Conservation (phyloP, 2,888 invertebrate genomes). For the Aspidiotus destructor region DNA sequence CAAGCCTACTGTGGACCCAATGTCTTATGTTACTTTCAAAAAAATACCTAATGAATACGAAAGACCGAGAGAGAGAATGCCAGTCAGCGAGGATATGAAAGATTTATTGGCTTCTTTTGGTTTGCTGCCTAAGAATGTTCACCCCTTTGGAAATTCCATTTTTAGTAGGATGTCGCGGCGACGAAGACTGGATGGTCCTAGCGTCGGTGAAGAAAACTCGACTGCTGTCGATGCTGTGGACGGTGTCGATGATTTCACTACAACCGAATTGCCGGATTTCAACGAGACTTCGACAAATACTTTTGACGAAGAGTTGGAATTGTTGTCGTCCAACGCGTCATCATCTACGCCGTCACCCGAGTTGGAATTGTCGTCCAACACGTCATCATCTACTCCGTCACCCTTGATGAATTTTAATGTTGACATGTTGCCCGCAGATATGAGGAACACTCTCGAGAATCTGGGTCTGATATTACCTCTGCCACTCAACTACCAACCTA, state of each 20-base stretch:
- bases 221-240: not conserved
- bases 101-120: slow-evolving; percentile 45
- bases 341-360: too few species aligned
- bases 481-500: slow-evolving; percentile 1
- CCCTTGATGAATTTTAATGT: not conserved
- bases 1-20: slow-evolving; percentile 39
- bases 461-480: slow-evolving; percentile 7
- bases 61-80: slow-evolving; percentile 38
- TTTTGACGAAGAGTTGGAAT: too few species aligned
- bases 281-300: not conserved
- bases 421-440: slow-evolving; percentile 11
- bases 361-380: not conserved
- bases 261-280: not conserved
- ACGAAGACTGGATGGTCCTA: slow-evolving; percentile 13
- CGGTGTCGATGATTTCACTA: not conserved
- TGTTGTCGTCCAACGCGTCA: not conserved
- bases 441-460: slow-evolving; percentile 16
- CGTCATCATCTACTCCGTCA: not conserved
- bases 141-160: slow-evolving; percentile 16
- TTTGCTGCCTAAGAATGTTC: slow-evolving; percentile 38
- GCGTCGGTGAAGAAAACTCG: slow-evolving; percentile 13
- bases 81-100: slow-evolving; percentile 42
- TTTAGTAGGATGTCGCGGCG: slow-evolving; percentile 12
- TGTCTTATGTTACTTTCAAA: slow-evolving; percentile 44
- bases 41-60: slow-evolving; percentile 41